These are phyloP conservation scores for Byasa hedistus DNA, from an alignment of 2,888 invertebrate species.

Conservation along the genomic window DNA sequence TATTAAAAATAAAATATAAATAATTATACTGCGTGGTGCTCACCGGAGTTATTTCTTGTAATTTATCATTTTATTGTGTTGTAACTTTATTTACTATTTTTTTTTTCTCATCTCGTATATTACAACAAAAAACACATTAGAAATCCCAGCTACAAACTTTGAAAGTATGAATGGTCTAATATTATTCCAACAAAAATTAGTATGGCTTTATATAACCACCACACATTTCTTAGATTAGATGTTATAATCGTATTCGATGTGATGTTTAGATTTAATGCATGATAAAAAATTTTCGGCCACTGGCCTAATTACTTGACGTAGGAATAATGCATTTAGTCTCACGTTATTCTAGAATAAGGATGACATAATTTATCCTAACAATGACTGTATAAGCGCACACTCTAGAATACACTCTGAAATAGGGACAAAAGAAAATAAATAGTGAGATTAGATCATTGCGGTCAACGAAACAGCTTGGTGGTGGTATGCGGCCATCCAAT, in stretches of 20 bases:
- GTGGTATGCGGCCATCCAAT: not conserved
- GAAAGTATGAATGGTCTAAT: constrained; percentile 18
- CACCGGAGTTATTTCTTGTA: not conserved
- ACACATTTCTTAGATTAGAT: not conserved
- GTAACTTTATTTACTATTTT: not conserved
- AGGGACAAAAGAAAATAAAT: not conserved
- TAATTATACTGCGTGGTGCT: constrained; percentile 3
- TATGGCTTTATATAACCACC: constrained; percentile 11
- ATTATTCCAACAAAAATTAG: constrained; percentile 1
- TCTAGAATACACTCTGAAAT: not conserved
- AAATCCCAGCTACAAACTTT: constrained; percentile 10
- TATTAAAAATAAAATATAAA: constrained; percentile 5
- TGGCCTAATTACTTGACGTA: constrained; percentile 1
- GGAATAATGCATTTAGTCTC: constrained; percentile 1
- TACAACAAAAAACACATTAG: not conserved
- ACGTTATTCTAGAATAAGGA: not conserved
- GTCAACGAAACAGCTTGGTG: not conserved
- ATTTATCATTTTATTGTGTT: not conserved
- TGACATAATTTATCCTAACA: not conserved
- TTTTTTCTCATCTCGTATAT: not conserved
- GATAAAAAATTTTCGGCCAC: not conserved
- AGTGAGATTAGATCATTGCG: not conserved
- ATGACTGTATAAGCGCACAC: not conserved
- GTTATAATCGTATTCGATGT: not conserved
- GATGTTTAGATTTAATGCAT: constrained; percentile 12